Percentiles rank a stretch among this genome's conserved stretches.
These are phyloP conservation scores for Strigamia maritima DNA, from an alignment of 2,888 invertebrate species.

Conservation along the genomic window DNA sequence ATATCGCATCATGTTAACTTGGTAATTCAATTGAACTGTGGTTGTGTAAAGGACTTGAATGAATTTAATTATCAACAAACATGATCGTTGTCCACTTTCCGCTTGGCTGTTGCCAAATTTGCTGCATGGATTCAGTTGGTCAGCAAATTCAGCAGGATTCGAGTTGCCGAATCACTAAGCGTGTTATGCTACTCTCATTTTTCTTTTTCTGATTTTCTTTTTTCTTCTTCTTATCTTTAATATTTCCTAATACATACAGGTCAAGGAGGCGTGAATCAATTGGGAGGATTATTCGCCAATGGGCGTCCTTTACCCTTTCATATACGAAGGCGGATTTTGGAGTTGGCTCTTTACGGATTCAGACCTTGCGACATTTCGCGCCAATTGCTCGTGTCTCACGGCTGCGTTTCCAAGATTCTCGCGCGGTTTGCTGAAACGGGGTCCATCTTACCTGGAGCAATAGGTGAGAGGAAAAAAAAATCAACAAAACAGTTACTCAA, in stretches of 20 bases:
- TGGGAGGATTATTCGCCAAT: conserved; percentile 47
- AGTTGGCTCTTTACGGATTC: conserved; percentile 45
- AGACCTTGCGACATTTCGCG: conserved; percentile 47
- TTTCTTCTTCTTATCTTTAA: background rate
- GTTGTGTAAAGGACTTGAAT: background rate
- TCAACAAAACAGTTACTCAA: too few species aligned
- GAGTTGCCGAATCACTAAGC: background rate
- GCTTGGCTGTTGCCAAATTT: background rate
- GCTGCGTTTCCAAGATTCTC: conserved; percentile 47
- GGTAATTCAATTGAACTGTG: background rate
- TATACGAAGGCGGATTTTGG: conserved; percentile 45
- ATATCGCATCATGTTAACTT: background rate
- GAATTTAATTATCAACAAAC: background rate
- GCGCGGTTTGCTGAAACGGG: conserved; percentile 47
- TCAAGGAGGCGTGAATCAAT: conserved; percentile 46
- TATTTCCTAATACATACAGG: conserved; percentile 39
- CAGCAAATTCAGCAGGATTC: background rate
- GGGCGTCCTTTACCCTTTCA: conserved; percentile 47
- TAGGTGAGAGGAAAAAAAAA: conserved; percentile 44
- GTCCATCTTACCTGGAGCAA: conserved; percentile 47
- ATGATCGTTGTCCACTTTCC: background rate
- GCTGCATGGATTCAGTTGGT: conserved; percentile 3
- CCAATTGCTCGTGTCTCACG: conserved; percentile 47
- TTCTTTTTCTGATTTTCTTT: background rate
- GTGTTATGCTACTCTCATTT: too few species aligned